Base-by-base conservation (phyloP, 2,888 invertebrate species). In the Diadegma fenestrale region DNA sequence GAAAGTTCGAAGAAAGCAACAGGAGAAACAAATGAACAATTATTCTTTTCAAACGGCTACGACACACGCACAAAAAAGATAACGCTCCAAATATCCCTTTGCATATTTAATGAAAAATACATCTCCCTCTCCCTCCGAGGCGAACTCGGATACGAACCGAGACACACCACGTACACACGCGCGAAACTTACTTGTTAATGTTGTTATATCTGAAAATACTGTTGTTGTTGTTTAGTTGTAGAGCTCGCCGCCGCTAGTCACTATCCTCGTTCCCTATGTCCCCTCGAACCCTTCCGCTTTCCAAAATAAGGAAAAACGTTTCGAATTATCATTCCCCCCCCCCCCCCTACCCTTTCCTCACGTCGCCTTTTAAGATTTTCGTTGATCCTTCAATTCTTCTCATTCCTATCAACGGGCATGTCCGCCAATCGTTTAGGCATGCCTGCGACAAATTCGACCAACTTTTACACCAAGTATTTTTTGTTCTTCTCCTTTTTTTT, bases 211-310 rank as follows among this genome's bases (percentile, higher is more conserved):
- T 94, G 93, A 94, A 93, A 93, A 94, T 94, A 93, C 93, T 94
- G 94, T 94, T 94, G 93, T 94, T 94, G 94, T 94, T 94, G 94
- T 94, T 94, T 94, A 94, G 93, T 94, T 94, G 93, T 94, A 94
- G 94, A 94, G 93, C 93, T 94, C 94, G 94, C 93, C 93, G 93
- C 94, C 93, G 93, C 94, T 94, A 93, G 93, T 93, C 93, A 93
- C 93, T 93, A 90, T 51, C 77, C 83, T 79, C 58, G 54, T 75
- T 84, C 75, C 82, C 79, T 77, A 17, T 66, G 33, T 64, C 82
- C 68, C 86, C 85, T 86, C 77, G 68, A 33, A 54, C 64, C 64
- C 78, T 64, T 75, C 77, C 58, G 43, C 26, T 22, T 22, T 30
- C 43, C 41, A 37, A 58, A 78, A 78, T 10, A 69, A 43, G 26